Conservation (phyloP, 2,888 invertebrate genomes). For the Phlogophora meticulosa region DNA sequence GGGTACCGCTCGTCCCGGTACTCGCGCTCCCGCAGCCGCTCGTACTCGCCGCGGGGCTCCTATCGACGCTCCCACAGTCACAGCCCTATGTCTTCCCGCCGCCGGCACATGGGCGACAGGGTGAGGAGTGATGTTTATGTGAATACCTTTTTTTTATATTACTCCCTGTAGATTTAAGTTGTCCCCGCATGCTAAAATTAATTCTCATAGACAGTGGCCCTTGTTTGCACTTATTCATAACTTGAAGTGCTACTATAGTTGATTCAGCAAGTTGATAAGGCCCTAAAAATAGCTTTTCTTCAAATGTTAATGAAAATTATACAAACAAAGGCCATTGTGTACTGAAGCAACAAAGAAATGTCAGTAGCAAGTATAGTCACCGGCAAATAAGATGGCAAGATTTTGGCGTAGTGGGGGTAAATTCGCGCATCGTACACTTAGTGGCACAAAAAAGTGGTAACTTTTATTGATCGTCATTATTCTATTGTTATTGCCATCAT, state of each 20-base stretch:
- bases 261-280: not conserved
- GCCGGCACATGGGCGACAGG: slow-evolving; percentile 95
- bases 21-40: slow-evolving; percentile 92
- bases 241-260: too few relatives aligned
- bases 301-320: slow-evolving; percentile 9
- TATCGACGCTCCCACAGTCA: slow-evolving; percentile 93
- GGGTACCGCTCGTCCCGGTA: slow-evolving; percentile 90
- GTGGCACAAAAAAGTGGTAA: too few relatives aligned
- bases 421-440: too few relatives aligned
- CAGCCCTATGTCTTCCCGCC: slow-evolving; percentile 96
- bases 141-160: slow-evolving; percentile 66
- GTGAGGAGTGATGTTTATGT: slow-evolving; percentile 83
- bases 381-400: too few relatives aligned
- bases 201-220: slow-evolving; percentile 40
- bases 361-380: slow-evolving; percentile 27
- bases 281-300: slow-evolving; percentile 1
- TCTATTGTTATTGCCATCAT: too few relatives aligned
- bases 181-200: slow-evolving; percentile 44
- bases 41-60: slow-evolving; percentile 92
- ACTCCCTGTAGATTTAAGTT: slow-evolving; percentile 59
- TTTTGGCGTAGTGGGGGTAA: too few relatives aligned
- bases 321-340: slow-evolving; percentile 58
- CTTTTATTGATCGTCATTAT: too few relatives aligned
- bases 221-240: slow-evolving; percentile 26
- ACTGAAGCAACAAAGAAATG: slow-evolving; percentile 36